Evolutionary conservation across 1,140 invertebrate genomes (phyloP), one percentile per base, ranked within the genome.

Genomic region (Laodelphax striatellus): DNA sequence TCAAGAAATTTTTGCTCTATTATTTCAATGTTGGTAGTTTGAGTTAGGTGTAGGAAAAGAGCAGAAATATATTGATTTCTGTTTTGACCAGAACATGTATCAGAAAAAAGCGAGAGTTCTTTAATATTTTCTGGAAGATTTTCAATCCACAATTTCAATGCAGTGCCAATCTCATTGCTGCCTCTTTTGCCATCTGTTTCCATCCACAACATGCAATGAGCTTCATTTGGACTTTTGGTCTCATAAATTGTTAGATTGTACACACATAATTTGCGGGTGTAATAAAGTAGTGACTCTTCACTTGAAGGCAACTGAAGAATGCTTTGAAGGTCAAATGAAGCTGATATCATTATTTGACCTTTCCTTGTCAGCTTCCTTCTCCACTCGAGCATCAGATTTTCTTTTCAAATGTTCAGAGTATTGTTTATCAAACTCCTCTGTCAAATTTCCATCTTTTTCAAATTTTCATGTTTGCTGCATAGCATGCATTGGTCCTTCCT

Each of bases 231-330:
- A 42, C 14, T 10, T 54, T 44, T 41, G 19, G 38, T 28, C 56
- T 65, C 63, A 54, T 66, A 66, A 24, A 66, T 52, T 17, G 65
- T 65, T 53, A 63, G 63, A 60, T 66, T 66, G 41, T 66, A 61
- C 19, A 34, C 55, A 53, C 43, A 60, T 24, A 65, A 38, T 61
- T 67, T 67, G 22, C 63, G 19, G 19, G 53, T 60, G 53, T 62
- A 66, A 50, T 66, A 66, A 43, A 63, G 52, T 16, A 28, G 46
- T 10, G n/a, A 43, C 28, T 57, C 62, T 13, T 67, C 57, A 28
- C 24, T 46, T 41, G 38, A 62, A 19, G 62, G 60, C 34, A 61
- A 58, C 42, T 66, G 60, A 28, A 60, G 62, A 41, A 44, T 41
- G 43, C 28, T 31, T 31, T 31, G 28, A 31, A 31, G 42, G 9